phyloP scores from a whole-genome alignment of 2,888 invertebrate genomes.

The Volucella zonaria region DNA sequence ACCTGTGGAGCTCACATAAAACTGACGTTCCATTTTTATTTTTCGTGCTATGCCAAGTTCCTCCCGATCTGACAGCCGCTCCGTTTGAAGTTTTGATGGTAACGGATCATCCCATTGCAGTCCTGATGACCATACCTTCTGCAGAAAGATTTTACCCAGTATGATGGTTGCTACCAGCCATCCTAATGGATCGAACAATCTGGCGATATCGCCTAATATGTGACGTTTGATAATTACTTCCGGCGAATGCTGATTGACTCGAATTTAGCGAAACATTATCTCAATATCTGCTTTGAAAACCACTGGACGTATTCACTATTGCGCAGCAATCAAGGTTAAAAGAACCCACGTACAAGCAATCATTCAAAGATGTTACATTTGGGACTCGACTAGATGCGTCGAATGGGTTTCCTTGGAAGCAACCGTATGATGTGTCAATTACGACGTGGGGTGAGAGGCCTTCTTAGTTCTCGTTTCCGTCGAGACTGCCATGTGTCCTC shows the following conservation, averaged over 20 bases:
- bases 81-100: too few relatives aligned
- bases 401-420: slow-evolving; percentile 12
- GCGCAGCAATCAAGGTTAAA: slow-evolving; percentile 6
- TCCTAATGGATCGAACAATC: neutral
- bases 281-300: slow-evolving; percentile 14
- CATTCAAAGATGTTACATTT: too few relatives aligned
- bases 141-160: neutral
- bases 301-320: slow-evolving; percentile 2
- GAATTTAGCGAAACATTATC: slow-evolving; percentile 21
- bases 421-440: slow-evolving; percentile 18
- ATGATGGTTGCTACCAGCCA: neutral
- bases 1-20: too few relatives aligned
- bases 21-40: neutral
- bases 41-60: neutral
- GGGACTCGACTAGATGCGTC: neutral
- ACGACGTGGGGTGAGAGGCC: neutral
- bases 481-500: slow-evolving; percentile 1
- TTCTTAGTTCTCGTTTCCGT: neutral
- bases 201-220: neutral
- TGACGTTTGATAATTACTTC: slow-evolving; percentile 2
- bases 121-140: neutral
- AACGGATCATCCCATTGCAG: slow-evolving; percentile 5
- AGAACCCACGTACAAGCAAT: too few relatives aligned
- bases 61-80: neutral
- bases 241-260: neutral